These are phyloP conservation scores for Druon quercuslanigerum DNA, from an alignment of 1,140 invertebrate species.

Conservation along the genomic window DNA sequence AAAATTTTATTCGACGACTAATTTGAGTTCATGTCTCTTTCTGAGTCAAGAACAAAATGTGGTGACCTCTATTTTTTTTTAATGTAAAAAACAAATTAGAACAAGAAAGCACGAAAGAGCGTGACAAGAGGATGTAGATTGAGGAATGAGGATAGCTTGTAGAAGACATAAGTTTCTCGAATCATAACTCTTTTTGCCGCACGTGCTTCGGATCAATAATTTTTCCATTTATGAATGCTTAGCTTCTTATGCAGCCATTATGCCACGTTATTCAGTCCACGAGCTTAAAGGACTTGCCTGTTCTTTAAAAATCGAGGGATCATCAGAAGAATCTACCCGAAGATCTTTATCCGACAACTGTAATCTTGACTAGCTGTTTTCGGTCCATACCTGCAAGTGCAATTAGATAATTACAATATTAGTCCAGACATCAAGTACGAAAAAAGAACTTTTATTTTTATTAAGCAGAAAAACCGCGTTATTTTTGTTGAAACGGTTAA, in stretches of 20 bases:
- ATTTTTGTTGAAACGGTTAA: too few relatives aligned
- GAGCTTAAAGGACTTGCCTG: conserved; percentile 15
- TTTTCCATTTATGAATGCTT: conserved; percentile 25
- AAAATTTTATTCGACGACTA: background rate
- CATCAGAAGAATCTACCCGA: background rate
- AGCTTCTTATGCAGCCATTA: conserved; percentile 8
- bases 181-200: conserved; percentile 10
- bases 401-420: conserved; percentile 18
- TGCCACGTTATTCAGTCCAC: conserved; percentile 3
- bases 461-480: too few relatives aligned
- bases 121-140: conserved; percentile 18
- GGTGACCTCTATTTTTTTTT: background rate
- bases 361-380: conserved; percentile 23
- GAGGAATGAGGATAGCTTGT: background rate
- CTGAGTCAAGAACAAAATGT: background rate
- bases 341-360: conserved; percentile 20
- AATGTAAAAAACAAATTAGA: background rate
- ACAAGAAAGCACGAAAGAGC: conserved; percentile 21
- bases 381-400: background rate
- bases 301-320: conserved; percentile 7
- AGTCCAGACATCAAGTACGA: too few relatives aligned
- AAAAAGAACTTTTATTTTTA: too few relatives aligned
- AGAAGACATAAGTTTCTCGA: conserved; percentile 16
- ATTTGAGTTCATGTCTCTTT: background rate
- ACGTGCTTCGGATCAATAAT: conserved; percentile 9